A percentile compares a stretch with the other conserved stretches of the same genome.
These are phyloP conservation scores for Rhinopomastus cyanomelas DNA, from an alignment of 2,113 vertebrate species.

Conservation along the genomic window DNA sequence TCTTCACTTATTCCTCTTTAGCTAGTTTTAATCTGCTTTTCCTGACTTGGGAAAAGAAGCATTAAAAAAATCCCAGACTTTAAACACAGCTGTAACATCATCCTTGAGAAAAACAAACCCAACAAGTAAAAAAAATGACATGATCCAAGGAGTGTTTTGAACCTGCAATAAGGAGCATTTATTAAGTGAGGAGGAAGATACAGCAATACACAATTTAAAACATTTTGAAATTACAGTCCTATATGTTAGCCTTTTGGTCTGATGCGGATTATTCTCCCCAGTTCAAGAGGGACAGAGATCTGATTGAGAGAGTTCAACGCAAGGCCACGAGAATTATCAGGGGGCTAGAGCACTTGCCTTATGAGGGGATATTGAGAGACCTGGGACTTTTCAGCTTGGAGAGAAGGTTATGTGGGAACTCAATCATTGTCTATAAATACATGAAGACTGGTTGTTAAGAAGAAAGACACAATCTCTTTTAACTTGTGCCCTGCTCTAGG, in stretches of 20 bases:
- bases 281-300: too few species aligned
- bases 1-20: not conserved
- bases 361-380: too few species aligned
- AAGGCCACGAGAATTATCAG: too few species aligned
- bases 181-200: not conserved
- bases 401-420: too few species aligned
- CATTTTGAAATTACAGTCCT: constrained; percentile 53
- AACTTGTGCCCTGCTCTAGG: too few species aligned
- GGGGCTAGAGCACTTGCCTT: too few species aligned
- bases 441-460: too few species aligned
- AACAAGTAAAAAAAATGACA: not conserved
- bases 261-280: constrained; percentile 65
- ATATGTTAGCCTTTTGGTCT: constrained; percentile 80
- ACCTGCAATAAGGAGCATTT: not conserved
- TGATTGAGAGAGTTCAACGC: too few species aligned
- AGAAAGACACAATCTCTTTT: too few species aligned
- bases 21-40: constrained; percentile 12
- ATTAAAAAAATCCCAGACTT: not conserved
- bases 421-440: too few species aligned
- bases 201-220: not conserved
- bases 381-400: too few species aligned
- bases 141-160: not conserved
- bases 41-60: not conserved
- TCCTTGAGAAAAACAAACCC: not conserved
- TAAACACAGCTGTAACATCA: not conserved